Base-by-base conservation (phyloP, 1,140 invertebrate genomes). In the Halyomorpha halys region DNA sequence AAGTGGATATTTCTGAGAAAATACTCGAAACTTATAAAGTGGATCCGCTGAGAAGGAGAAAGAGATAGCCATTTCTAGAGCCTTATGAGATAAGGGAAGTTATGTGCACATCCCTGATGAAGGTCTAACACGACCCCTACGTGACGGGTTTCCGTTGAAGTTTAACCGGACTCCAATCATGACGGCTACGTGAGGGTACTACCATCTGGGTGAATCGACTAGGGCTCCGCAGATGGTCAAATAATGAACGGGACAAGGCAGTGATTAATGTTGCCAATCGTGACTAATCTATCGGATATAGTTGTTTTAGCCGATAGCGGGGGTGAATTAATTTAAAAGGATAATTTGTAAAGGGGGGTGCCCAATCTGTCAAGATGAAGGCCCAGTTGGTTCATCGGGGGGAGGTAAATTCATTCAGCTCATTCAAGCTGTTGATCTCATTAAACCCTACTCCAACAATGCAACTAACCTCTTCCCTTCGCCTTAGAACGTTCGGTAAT, bases 201-300 rank as follows among this genome's bases (percentile, higher is more conserved):
- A 21, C 47, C 47, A 19, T 49, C 21, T 19, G n/a, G 6, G 47
- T 11, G n/a, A 6, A 49, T 19, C 21, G n/a, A 19, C 47, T 21
- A 4, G 3, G 11, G 47, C n/a, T 19, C n/a, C 21, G 5, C 47
- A 49, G 47, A 49, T 49, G 47, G 47, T 21, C 47, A 49, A 49
- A 49, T 49, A 49, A 49, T 49, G 21, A 49, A 49, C 47, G 47
- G n/a, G 21, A 21, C n/a, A 49, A 49, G 21, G 47, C 47, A 9
- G n/a, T 49, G 47, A 49, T 49, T 49, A 49, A 49, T 49, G 47
- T 19, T 18, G n/a, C 47, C 47, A 18, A 49, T 49, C 47, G 47
- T 18, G 21, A 1, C 47, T 49, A 49, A 49, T 49, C 47, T 49
- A 49, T 49, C 21, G 47, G 47, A 49, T 49, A 49, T 21, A 49